phyloP scores from a whole-genome alignment of 1,140 invertebrate genomes.

The Bilobella aurantiaca region DNA sequence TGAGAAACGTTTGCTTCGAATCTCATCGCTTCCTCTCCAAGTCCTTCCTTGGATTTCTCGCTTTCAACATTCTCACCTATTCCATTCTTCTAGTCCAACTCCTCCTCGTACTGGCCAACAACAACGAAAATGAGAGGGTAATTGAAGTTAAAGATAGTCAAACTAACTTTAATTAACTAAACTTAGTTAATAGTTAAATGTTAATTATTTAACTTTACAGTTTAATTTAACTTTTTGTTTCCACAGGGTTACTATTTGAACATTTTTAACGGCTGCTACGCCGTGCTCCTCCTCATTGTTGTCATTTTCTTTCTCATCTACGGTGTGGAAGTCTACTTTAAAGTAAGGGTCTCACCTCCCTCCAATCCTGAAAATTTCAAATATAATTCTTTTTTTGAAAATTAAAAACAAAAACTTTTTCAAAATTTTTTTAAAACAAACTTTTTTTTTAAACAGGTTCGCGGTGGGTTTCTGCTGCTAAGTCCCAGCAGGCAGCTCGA shows the following conservation, averaged over 20 bases:
- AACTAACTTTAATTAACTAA: no score
- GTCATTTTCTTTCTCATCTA: conserved; percentile 90
- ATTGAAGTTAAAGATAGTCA: no score
- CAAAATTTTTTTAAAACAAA: background rate
- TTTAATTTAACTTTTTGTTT: no score
- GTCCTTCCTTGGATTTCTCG: conserved; percentile 79
- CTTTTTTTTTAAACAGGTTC: conserved; percentile 22
- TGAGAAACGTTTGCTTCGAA: conserved; percentile 74
- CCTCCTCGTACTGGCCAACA: conserved; percentile 52
- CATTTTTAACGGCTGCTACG: conserved; percentile 85
- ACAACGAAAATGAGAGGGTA: conserved; percentile 52
- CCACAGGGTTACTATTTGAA: conserved; percentile 63
- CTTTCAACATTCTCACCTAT: conserved; percentile 81
- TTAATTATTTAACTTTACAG: no score
- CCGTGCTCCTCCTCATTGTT: conserved; percentile 75
- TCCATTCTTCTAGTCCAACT: conserved; percentile 64
- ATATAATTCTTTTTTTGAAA: background rate
- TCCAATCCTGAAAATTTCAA: background rate
- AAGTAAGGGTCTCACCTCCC: conserved; percentile 49
- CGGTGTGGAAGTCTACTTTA: conserved; percentile 88
- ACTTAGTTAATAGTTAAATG: no score
- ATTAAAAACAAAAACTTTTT: no score
- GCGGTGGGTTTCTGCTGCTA: conserved; percentile 33
- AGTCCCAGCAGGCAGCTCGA: conserved; percentile 26
- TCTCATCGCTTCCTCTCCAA: conserved; percentile 81